A percentile compares a stretch with the other conserved stretches of the same genome.
Evolutionary conservation across 2,113 vertebrate species (phyloP).

Genomic region (Pelobates fuscus): DNA sequence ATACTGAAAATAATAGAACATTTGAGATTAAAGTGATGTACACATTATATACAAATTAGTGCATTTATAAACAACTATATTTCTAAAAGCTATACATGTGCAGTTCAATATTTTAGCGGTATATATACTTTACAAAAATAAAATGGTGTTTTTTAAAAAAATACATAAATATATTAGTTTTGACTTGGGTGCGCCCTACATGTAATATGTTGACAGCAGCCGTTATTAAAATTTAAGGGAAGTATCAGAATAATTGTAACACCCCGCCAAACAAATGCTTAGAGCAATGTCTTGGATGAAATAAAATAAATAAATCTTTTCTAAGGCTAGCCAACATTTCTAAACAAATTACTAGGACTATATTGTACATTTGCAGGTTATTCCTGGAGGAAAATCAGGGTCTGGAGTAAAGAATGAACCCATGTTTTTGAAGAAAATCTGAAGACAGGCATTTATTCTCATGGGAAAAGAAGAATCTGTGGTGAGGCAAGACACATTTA

Average conservation of each 20-base stretch:
- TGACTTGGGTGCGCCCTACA: not conserved
- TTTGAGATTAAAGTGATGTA: no score
- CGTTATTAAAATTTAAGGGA: not conserved
- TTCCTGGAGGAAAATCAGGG: slow-evolving; percentile 15
- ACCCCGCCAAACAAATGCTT: not conserved
- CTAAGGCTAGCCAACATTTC: not conserved
- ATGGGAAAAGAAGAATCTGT: slow-evolving; percentile 24
- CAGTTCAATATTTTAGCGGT: no score
- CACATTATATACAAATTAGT: no score
- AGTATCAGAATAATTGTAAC: not conserved
- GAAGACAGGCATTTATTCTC: slow-evolving; percentile 16
- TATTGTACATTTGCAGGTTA: slow-evolving; percentile 30
- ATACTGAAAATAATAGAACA: no score
- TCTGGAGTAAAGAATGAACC: slow-evolving; percentile 15
- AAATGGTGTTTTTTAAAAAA: no score
- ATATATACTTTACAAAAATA: no score
- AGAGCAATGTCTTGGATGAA: not conserved
- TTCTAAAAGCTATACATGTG: no score
- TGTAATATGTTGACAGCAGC: not conserved
- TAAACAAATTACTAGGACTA: slow-evolving; percentile 13
- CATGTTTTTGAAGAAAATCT: slow-evolving; percentile 20
- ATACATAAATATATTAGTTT: no score
- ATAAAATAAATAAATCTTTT: not conserved
- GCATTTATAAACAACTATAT: no score
- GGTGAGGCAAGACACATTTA: slow-evolving; percentile 14